Evolutionary conservation across 2,888 invertebrate species (phyloP).

Genomic region (Heteromurus nitidus): DNA sequence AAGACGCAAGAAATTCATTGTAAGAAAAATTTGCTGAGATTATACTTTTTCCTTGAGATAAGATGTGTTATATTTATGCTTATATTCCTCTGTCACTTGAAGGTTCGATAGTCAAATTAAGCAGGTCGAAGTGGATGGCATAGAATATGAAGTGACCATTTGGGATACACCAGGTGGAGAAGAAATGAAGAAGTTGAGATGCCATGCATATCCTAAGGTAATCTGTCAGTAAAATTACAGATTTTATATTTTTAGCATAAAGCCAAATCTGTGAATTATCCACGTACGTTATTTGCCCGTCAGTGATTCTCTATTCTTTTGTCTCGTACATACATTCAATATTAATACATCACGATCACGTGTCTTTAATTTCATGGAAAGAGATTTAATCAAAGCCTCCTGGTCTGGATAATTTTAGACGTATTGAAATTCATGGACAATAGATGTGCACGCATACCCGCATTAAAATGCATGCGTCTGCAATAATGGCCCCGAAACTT

Average conservation of each 20-base stretch:
- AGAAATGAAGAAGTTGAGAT: conserved; percentile 61
- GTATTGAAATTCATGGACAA: too few relatives aligned
- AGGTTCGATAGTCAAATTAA: conserved; percentile 93
- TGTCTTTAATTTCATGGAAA: too few relatives aligned
- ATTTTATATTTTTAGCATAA: too few relatives aligned
- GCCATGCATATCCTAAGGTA: conserved; percentile 61
- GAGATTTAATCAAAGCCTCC: too few relatives aligned
- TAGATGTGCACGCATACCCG: too few relatives aligned
- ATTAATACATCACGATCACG: background rate
- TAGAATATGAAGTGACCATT: conserved; percentile 86
- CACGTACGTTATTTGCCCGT: too few relatives aligned
- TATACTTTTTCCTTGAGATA: background rate
- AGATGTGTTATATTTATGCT: background rate
- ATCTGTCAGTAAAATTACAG: background rate
- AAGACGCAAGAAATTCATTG: conserved; percentile 87
- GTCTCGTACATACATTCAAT: conserved; percentile 8
- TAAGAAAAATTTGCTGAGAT: too few relatives aligned
- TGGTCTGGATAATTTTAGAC: too few relatives aligned
- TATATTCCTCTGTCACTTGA: conserved; percentile 46
- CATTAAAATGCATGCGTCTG: conserved; percentile 1
- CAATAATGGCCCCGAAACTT: too few relatives aligned
- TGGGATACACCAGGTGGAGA: conserved; percentile 86
- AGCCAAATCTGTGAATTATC: too few relatives aligned
- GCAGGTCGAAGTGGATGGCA: conserved; percentile 85
- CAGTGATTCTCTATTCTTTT: too few relatives aligned